These are phyloP conservation scores for Chrysomela aeneicollis DNA, from an alignment of 2,888 invertebrate genomes.

Conservation along the genomic window DNA sequence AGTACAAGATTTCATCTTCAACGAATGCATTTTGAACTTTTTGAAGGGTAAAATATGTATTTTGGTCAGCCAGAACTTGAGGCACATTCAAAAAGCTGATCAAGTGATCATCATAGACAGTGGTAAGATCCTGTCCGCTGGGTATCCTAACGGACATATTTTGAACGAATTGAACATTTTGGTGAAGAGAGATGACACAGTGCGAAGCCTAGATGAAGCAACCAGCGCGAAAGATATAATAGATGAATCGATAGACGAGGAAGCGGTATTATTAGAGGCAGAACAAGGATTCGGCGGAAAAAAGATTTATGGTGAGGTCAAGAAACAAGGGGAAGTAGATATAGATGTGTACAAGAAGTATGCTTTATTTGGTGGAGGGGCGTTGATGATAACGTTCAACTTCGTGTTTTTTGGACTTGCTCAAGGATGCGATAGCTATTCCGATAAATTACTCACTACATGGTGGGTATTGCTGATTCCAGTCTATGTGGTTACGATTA, in stretches of 20 bases:
- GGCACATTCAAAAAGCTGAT: constrained; percentile 47
- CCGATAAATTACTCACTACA: constrained; percentile 47
- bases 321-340: constrained; percentile 49
- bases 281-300: constrained; percentile 21
- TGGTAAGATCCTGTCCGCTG: constrained; percentile 25
- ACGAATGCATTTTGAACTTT: constrained; percentile 49
- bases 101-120: constrained; percentile 44
- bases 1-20: constrained; percentile 49
- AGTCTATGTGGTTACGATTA: not conserved
- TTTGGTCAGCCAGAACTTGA: constrained; percentile 50
- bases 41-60: constrained; percentile 50
- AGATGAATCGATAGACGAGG: constrained; percentile 28
- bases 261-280: constrained; percentile 32
- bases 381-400: constrained; percentile 44
- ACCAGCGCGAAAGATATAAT: constrained; percentile 26
- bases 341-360: constrained; percentile 51
- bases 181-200: constrained; percentile 26
- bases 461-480: constrained; percentile 44
- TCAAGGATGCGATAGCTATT: constrained; percentile 47
- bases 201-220: not conserved
- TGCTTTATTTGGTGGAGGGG: constrained; percentile 51
- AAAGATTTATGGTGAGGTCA: constrained; percentile 49
- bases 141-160: constrained; percentile 22
- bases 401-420: constrained; percentile 45
- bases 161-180: constrained; percentile 18